Evolutionary conservation across 2,888 invertebrate species (phyloP), one percentile per base, ranked within the genome.

Genomic region (Cephus nigrinus): DNA sequence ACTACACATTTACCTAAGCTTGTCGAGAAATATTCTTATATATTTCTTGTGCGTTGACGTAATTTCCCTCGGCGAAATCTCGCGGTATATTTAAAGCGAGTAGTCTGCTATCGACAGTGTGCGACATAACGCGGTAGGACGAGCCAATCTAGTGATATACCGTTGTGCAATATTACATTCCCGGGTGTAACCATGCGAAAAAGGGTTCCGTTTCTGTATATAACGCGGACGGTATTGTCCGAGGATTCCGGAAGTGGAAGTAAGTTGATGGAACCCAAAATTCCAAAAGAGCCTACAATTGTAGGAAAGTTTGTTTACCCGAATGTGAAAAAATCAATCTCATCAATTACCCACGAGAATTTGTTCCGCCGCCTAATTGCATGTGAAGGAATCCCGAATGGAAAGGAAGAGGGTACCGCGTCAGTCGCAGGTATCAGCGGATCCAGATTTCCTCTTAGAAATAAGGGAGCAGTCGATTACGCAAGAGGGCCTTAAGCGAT

Each of bases 381-480:
- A 71, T 15, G 71, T 31, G 71, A 71, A 31, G 31, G 71, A 33
- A 4, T 71, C 12, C 31, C 31, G 12, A 30, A 33, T 12, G 71
- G 71, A 32, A 71, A 71, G 71, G 71, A 31, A 31, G 71, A 71
- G 55, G 23, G 55, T 55, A 23, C 2, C 31, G 71, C 15, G 71
- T 71, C 71, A 71, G 12, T 71, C 12, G 71, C 71, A 71, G 71
- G 15, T 33, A 32, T 31, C 15, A 71, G 71, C 71, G 55, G 23
- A 23, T 55, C 23, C 55, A 23, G 55, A 55, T 23, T 55, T 55
- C 15, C 55, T 55, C 55, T 55, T 55, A 71, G 71, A 71, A 71
- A 71, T 71, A 71, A 71, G 71, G 71, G 71, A 31, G 71, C 71
- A 31, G 71, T 55, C 55, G 55, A 55, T 55, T 55, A 55, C 55